Conservation (phyloP, 2,797 vertebrate genomes). For the Okamejei kenojei region DNA sequence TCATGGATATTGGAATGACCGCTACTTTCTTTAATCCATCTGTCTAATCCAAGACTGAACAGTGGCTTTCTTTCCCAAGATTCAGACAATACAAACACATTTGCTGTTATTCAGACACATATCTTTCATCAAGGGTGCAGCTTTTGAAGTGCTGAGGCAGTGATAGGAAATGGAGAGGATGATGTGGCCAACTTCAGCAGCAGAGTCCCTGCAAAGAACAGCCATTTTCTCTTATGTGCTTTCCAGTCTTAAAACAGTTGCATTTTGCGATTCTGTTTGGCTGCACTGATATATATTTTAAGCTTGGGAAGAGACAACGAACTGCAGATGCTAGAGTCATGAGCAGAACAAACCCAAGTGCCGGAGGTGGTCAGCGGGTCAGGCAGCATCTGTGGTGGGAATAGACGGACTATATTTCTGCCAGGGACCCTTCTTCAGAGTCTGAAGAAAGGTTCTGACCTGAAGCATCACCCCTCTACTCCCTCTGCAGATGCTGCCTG, state of each 20-base stretch:
- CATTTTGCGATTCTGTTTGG: neutral
- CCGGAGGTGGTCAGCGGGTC: too few species aligned
- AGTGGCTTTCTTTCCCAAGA: neutral
- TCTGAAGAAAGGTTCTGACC: too few species aligned
- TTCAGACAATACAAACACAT: neutral
- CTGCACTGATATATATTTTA: neutral
- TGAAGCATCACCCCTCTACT: too few species aligned
- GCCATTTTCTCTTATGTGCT: neutral
- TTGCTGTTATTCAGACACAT: neutral
- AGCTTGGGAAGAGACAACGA: too few species aligned
- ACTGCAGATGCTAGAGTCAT: too few species aligned
- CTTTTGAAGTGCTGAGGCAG: neutral
- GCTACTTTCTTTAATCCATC: neutral
- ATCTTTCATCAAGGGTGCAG: neutral
- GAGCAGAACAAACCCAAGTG: too few species aligned
- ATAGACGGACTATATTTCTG: too few species aligned
- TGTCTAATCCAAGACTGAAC: slow-evolving; percentile 3
- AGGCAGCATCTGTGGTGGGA: too few species aligned
- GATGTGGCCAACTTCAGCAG: neutral
- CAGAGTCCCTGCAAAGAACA: neutral
- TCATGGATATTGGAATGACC: neutral
- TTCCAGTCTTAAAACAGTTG: neutral
- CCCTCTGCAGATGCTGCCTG: too few species aligned
- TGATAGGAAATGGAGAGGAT: neutral
- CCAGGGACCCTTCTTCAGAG: too few species aligned